Evolutionary conservation across 2,113 vertebrate species (phyloP), one percentile per base, ranked within the genome.

Genomic region (Gallinago jamesoni): DNA sequence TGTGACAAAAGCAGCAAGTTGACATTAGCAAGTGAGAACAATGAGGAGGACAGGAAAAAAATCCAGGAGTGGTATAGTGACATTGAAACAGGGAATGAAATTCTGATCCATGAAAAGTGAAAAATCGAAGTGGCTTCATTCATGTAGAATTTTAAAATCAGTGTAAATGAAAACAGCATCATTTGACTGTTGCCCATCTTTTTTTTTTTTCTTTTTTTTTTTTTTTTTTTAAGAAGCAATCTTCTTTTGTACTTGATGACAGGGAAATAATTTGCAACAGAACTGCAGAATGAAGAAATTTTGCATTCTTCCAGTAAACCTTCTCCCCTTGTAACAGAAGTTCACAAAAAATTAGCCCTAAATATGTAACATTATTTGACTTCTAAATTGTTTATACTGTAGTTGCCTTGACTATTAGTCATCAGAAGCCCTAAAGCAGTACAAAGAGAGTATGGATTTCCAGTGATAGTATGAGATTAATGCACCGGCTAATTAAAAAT

Each of bases 321-420:
- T n/a, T 69, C 68, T 83, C 17, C 17, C 16, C 14, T 83, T 55
- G 4, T 80, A 95, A 43, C 21, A 88, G 74, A 86, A 91, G 57
- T 91, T 97, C 77, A 86, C 88, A 76, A 94, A 96, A 97, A 88
- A 63, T 75, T 87, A 92, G 69, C 64, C 64, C 35, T 97, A 96
- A 97, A 97, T 96, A 97, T 95, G 95, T 98, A 96, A 97, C 48
- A 93, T 91, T 94, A 96, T 97, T 98, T 86, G 92, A 62, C 80
- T 94, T 93, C 91, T 96, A 95, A 96, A 94, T 90, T 22, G 7
- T 91, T 57, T 93, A 89, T 87, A 64, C 63, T 91, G 45, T 86
- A 74, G 59, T 87, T 91, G 62, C 64, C 96, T 88, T 96, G 60
- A 48, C 82, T 96, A 87, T 95, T 94, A 97, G 68, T 95, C 78